Evolutionary conservation across 2,888 invertebrate genomes (phyloP), one percentile per base, ranked within the genome.

Genomic region (Saturnia pavonia): DNA sequence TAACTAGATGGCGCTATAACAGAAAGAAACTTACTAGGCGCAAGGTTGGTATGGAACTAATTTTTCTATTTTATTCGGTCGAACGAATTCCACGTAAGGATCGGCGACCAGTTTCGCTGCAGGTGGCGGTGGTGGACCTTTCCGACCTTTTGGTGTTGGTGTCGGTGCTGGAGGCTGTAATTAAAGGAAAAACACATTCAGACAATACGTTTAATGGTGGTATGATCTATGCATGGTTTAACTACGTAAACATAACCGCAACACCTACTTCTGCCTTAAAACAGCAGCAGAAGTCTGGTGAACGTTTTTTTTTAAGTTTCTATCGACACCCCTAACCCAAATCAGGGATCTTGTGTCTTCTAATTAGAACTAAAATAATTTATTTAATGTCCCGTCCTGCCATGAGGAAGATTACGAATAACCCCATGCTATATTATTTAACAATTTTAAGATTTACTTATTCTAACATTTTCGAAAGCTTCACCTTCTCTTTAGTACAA

Each of bases 21-120:
- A 25, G 63, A 70, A 57, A 25, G 63, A 70, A 57, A 88, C 93
- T 89, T 77, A 94, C 94, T 92, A 94, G 77, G 94, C 93, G 75
- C 94, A 94, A 9, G 94, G 94, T 73, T 88, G 88, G 74, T 94
- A 94, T 0, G 93, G 91, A 45, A 93, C 91, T 0, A 94, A 86
- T 60, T 89, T 88, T 66, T 93, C 90, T 69, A 94, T 91, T 71
- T 77, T 85, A 78, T 93, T 93, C 1, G 94, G 93, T 22, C 79
- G 80, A 2, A 94, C 71, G 0, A 82, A 57, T 72, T 83, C 83
- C 11, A 93, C 88, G 72, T 85, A 85, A 0, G 94, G 93, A 69
- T 95, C 95, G 1, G 94, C 91, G 3, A 95, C 91, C 16, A 94
- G 84, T 43, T 95, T 95, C 0, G 91, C 79, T 0, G 84, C 54